Base-by-base conservation (phyloP, 2,888 invertebrate genomes). In the Autographa pulchrina region DNA sequence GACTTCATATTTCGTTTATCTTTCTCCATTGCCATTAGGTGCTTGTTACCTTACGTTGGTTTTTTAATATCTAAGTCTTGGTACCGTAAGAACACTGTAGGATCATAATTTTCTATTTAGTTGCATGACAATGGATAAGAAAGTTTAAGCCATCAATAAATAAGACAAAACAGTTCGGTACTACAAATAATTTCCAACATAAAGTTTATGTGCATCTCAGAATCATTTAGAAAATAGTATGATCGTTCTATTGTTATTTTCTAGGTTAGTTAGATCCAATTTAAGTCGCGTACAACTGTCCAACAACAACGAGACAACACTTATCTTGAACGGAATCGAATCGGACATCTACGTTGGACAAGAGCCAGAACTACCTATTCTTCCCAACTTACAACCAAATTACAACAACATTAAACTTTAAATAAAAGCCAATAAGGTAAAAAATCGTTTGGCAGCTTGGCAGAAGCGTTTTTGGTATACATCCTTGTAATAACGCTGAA, bases 291-390 rank as follows among this genome's bases (percentile, higher is more conserved):
- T 59, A 65, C 32, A 32, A 70, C 74, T 74, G 72, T 65, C 71
- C 48, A 48, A n/a, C 48, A 14, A n/a, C 65, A 73, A 48, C 61
- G 56, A 70, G 78, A 35, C 65, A 31, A 20, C 41, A 68, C 70
- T 78, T 81, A 81, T 72, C 81, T 73, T 56, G 43, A 78, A 65
- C 71, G 64, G 72, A 81, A 81, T 81, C 74, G 69, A 78, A 76
- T 76, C 69, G 61, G 71, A 68, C 62, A 68, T 70, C 74, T 62
- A 64, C 11, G 56, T 73, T 81, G 81, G 78, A 76, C 0, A n/a
- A 1, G 8, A 65, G 81, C 81, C 81, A 81, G 41, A 72, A 70
- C 59, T 59, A 59, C 41, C 41, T 43, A 52, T 60, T 68, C 25
- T 8, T 54, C 68, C 62, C 61, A 75, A 65, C 62, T 60, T 65